phyloP scores from a whole-genome alignment of 2,113 vertebrate species.

The Pseudolaguvia tuberculata region DNA sequence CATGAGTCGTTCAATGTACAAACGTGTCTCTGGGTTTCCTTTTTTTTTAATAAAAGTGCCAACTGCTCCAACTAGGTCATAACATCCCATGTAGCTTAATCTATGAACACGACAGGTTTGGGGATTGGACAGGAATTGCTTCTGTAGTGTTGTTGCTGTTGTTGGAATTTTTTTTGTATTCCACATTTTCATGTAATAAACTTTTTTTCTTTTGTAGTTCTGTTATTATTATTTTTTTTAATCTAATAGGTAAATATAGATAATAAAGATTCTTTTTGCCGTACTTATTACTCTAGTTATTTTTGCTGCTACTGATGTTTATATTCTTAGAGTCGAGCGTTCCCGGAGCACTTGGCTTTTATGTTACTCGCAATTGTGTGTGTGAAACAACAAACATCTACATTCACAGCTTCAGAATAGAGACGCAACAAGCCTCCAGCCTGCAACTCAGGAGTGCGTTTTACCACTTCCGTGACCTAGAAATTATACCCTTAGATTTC shows the following conservation, averaged over 20 bases:
- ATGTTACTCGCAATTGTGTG: constrained; percentile 3
- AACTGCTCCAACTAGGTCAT: constrained; percentile 16
- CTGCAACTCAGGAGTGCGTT: constrained; percentile 8
- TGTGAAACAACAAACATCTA: constrained; percentile 10
- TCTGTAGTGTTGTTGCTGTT: neutral
- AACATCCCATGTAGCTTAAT: constrained; percentile 2
- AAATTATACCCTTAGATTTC: constrained; percentile 32
- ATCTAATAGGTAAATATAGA: neutral
- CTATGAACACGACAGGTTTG: neutral
- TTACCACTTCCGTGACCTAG: constrained; percentile 28
- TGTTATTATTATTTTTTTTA: neutral
- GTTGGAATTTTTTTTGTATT: neutral
- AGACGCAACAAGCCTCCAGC: constrained; percentile 2
- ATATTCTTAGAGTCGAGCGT: neutral
- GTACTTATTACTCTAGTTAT: neutral
- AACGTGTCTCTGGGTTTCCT: neutral
- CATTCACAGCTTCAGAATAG: neutral
- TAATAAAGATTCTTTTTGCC: neutral
- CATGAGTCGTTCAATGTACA: constrained; percentile 13
- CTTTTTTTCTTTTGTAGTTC: neutral
- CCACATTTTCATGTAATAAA: neutral
- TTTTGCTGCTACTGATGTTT: constrained; percentile 4
- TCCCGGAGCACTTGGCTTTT: neutral
- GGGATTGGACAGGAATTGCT: constrained; percentile 18
- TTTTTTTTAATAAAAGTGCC: constrained; percentile 9